Evolutionary conservation across 2,113 vertebrate species (phyloP), one percentile per base, ranked within the genome.

Genomic region (Hippocampus abdominalis): DNA sequence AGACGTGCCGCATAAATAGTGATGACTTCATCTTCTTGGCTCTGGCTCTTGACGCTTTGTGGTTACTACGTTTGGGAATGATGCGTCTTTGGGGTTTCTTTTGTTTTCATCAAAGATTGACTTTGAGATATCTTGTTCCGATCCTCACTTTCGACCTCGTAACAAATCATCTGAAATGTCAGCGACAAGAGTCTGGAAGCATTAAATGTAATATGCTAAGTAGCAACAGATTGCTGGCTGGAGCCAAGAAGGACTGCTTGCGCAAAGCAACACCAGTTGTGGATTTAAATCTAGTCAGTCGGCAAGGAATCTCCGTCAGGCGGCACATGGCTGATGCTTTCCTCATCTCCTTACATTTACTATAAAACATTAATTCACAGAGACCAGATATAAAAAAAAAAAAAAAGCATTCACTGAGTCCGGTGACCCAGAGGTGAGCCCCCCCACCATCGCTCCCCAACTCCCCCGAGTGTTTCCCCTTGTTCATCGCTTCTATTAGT

Each of bases 401-500:
- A 56, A 21, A 57, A n/a, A 27, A 27, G 2, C 42, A 12, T 12
- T 44, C 8, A 42, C 42, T 25, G 5, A 27, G n/a, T 56, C 70
- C 69, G 11, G 49, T 81, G 84, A 85, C 79, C 83, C 46, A 40
- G 63, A 74, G 68, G 81, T 72, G 81, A 76, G 74, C 53, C 40
- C 29, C 42, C 49, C 65, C 39, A 60, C n/a, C n/a, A 65, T 71
- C 64, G 44, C 23, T 23, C 25, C 65, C 63, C 66, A 32, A 70
- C 40, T 80, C 82, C 82, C 86, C 76, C 57, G 77, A 78, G 82
- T 74, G 71, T 77, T 79, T 73, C 72, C 32, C 64, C 49, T 66
- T 70, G 76, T 84, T 87, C 81, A 68, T 84, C 78, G 81, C 40
- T 79, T 83, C 84, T 73, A 88, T 89, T 88, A 88, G 87, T 86